Evolutionary conservation across 2,113 vertebrate genomes (phyloP).

Genomic region (Oxyura jamaicensis): DNA sequence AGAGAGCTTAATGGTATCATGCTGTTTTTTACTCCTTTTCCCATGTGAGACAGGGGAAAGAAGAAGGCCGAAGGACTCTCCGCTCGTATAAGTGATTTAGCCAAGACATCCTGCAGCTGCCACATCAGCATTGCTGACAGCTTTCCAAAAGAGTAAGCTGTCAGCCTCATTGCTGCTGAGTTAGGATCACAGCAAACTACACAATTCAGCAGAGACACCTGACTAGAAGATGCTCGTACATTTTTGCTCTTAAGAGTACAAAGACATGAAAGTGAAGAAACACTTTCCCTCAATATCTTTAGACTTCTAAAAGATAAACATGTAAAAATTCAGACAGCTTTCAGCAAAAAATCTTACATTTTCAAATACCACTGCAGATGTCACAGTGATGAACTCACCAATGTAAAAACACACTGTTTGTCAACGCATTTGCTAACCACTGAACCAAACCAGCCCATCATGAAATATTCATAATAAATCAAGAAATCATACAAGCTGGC

Average conservation of each 20-base stretch:
- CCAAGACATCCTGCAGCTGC: background rate
- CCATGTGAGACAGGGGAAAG: background rate
- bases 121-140: background rate
- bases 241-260: background rate
- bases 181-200: background rate
- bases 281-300: background rate
- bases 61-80: background rate
- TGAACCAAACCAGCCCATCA: background rate
- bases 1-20: background rate
- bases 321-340: background rate
- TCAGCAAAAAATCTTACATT: background rate
- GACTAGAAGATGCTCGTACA: background rate
- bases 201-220: background rate
- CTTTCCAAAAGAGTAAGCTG: background rate
- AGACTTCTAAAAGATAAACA: background rate
- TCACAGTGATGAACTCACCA: background rate
- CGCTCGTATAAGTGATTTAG: background rate
- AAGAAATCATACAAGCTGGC: background rate
- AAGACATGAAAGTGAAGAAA: background rate
- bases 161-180: background rate
- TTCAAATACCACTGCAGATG: background rate
- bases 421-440: background rate
- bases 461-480: slow-evolving; percentile 1
- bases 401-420: background rate
- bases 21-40: background rate